Conservation (phyloP, 2,113 vertebrate species). For the Crotalus viridis region DNA sequence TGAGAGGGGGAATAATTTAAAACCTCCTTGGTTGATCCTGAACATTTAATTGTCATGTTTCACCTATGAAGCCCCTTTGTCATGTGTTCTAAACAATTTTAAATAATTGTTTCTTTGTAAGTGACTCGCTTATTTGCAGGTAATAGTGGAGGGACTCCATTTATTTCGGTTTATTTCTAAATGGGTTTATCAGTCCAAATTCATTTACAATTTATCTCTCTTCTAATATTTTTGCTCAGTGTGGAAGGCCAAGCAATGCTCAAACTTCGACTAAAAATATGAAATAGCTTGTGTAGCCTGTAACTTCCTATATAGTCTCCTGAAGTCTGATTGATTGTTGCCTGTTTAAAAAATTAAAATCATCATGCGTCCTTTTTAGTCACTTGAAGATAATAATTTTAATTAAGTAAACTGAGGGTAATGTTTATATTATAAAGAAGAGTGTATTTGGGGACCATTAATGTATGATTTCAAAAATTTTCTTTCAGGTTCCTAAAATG, state of each 20-base stretch:
- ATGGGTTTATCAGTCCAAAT: neutral
- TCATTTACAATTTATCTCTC: neutral
- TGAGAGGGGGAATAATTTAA: neutral
- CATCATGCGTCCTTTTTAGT: neutral
- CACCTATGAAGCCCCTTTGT: neutral
- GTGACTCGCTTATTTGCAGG: neutral
- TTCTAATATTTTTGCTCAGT: neutral
- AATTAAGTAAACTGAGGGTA: neutral
- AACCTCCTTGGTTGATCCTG: neutral
- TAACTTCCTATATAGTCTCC: neutral
- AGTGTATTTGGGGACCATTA: neutral
- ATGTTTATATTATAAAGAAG: neutral
- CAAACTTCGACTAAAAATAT: neutral
- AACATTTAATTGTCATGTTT: neutral
- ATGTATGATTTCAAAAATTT: conserved; percentile 32
- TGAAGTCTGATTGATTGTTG: neutral
- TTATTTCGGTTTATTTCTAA: neutral
- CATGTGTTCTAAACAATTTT: neutral
- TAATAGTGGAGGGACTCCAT: neutral
- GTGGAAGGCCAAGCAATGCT: neutral
- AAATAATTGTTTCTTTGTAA: neutral
- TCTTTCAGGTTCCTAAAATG: conserved; percentile 83
- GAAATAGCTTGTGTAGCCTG: neutral
- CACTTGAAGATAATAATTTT: neutral
- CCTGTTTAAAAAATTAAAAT: neutral